Conservation (phyloP, 1,140 invertebrate genomes). For the Macrostomum lignano region DNA sequence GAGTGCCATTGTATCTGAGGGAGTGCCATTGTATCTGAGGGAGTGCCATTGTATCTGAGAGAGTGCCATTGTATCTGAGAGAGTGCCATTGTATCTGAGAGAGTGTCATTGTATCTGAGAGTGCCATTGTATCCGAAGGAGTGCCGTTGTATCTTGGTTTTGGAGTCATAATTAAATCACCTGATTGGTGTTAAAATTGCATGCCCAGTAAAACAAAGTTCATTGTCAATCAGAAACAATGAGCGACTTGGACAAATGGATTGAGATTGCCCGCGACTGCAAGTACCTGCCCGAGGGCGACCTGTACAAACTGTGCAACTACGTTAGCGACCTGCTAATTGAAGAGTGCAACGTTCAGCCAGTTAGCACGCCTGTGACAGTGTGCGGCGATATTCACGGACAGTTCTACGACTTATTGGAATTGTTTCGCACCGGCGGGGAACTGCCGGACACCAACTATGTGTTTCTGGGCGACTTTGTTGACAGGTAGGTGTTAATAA, state of each 20-base stretch:
- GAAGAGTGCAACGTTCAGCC: constrained; percentile 99
- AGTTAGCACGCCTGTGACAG: constrained; percentile 90
- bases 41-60: too few relatives aligned
- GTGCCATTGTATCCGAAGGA: too few relatives aligned
- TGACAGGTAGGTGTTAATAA: too few relatives aligned
- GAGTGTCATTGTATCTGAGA: too few relatives aligned
- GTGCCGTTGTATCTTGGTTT: too few relatives aligned
- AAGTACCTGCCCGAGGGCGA: constrained; percentile 91
- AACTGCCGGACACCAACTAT: constrained; percentile 95
- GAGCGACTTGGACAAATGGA: constrained; percentile 37
- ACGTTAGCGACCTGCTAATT: constrained; percentile 65
- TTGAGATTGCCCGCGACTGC: constrained; percentile 69
- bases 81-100: too few relatives aligned
- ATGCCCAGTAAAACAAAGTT: too few relatives aligned
- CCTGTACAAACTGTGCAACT: constrained; percentile 54
- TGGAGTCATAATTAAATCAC: too few relatives aligned
- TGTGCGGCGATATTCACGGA: constrained; percentile 96
- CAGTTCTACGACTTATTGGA: constrained; percentile 98
- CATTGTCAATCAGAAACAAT: constrained; percentile 9
- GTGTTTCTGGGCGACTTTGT: constrained; percentile 99
- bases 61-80: too few relatives aligned
- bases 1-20: too few relatives aligned
- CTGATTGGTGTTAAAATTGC: too few relatives aligned
- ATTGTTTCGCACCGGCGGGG: constrained; percentile 85
- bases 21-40: too few relatives aligned